Evolutionary conservation across 2,797 vertebrate species (phyloP), one percentile per base, ranked within the genome.

Genomic region (Phoxinus dragarum): DNA sequence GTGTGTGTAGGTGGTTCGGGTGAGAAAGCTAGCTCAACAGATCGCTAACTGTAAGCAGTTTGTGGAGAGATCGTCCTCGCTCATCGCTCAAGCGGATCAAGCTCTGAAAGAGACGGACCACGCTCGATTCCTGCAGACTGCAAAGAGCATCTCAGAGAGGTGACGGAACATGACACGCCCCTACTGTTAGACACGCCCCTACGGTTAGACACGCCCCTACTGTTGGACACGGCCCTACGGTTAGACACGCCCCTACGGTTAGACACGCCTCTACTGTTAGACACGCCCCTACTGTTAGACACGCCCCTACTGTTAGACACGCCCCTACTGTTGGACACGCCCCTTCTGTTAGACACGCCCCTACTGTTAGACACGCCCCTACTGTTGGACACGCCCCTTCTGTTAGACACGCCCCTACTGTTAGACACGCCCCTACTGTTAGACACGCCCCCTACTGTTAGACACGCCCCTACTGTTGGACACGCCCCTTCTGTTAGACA

Each of bases 61-160:
- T 92, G 97, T 99, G 14, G 98, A 99, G 90, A 96, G 98, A 86
- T 99, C 98, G 0, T 97, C 98, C 0, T 97, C 98, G 2, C 97
- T 99, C 93, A 99, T 99, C 92, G 94, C 96, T 23, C 97, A 99
- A 88, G 98, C 98, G 0, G 98, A 99, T 88, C 97, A 97, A 74
- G 97, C 96, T 0, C 96, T 99, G 74, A 99, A 99, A 91, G 98
- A 99, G 94, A 96, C 95, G 0, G 98, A 99, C 56, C 98, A 98
- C 0, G 93, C 98, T 52, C 97, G 96, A 81, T 99, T 99, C 93
- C 96, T 99, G 49, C 98, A 99, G 91, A 98, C 97, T 0, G 98
- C 98, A n/a, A 99, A 99, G 94, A 99, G 94, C 87, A 97, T 97
- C 93, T 98, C 97, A 0, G 98, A 99, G 93, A 97, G 98, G 98